These are phyloP conservation scores for Drosophila trapezifrons DNA, from an alignment of 1,140 invertebrate species.

Conservation along the genomic window DNA sequence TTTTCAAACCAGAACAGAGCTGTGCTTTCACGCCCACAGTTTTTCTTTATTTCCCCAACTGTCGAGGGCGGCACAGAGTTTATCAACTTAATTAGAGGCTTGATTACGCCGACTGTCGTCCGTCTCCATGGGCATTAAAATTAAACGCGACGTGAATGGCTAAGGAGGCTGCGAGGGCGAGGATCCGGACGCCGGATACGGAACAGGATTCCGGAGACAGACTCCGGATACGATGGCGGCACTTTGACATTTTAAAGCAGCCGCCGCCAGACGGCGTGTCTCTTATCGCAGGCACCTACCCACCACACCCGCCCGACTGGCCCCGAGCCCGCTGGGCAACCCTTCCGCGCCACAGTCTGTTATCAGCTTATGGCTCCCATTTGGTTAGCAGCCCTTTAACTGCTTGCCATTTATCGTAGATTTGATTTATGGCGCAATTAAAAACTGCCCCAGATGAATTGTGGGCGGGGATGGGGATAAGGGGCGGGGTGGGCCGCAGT, in stretches of 20 bases:
- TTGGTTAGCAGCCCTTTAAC: constrained; percentile 82
- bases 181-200: constrained; percentile 6
- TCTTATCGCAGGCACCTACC: constrained; percentile 65
- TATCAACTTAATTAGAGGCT: constrained; percentile 82
- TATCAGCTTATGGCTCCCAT: constrained; percentile 82
- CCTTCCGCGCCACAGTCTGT: constrained; percentile 43
- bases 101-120: constrained; percentile 69
- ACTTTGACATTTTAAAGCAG: constrained; percentile 76
- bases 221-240: constrained; percentile 46
- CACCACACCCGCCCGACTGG: not conserved
- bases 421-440: constrained; percentile 81
- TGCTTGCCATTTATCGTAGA: constrained; percentile 79
- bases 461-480: not conserved
- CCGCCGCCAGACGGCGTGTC: constrained; percentile 37
- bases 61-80: constrained; percentile 55
- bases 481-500: not conserved
- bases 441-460: constrained; percentile 63
- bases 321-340: not conserved
- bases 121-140: constrained; percentile 65
- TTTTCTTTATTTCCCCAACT: constrained; percentile 11
- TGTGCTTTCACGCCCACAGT: not conserved
- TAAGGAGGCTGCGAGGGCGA: constrained; percentile 24
- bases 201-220: constrained; percentile 20
- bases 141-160: constrained; percentile 51
- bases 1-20: constrained; percentile 5